These are phyloP conservation scores for Eublepharis macularius DNA, from an alignment of 2,113 vertebrate species.

Conservation along the genomic window DNA sequence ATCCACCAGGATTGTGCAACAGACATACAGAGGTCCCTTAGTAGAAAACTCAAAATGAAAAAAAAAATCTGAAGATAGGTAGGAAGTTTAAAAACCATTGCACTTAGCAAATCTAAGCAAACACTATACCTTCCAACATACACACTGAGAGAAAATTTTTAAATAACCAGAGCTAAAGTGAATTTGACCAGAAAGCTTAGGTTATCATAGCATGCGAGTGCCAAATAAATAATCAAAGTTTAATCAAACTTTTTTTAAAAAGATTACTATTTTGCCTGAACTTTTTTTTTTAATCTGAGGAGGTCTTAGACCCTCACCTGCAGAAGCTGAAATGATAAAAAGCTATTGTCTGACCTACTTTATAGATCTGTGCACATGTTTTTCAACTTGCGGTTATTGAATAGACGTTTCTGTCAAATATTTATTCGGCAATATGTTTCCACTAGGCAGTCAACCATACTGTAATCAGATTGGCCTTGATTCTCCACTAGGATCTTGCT, in stretches of 20 bases:
- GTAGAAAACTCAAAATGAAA: background rate
- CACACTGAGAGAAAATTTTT: background rate
- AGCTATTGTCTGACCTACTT: constrained; percentile 6
- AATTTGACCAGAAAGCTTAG: background rate
- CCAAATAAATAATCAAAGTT: background rate
- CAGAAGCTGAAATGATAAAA: background rate
- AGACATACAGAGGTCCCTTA: background rate
- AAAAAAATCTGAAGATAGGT: too few relatives aligned
- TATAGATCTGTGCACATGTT: background rate
- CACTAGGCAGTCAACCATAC: background rate
- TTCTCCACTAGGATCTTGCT: background rate
- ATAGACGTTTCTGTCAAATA: constrained; percentile 26
- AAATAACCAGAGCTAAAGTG: background rate
- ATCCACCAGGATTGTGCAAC: background rate
- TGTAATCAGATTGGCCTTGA: constrained; percentile 17
- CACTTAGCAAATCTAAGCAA: background rate
- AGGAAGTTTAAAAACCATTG: background rate
- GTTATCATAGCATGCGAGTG: background rate
- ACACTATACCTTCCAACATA: background rate
- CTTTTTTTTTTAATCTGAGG: background rate
- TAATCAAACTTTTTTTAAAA: background rate
- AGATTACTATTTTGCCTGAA: background rate
- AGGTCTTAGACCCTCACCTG: background rate
- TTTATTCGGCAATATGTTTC: constrained; percentile 9
- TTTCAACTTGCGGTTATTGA: constrained; percentile 29